These are phyloP conservation scores for Gryllus longicercus DNA, from an alignment of 2,888 invertebrate species.

Conservation along the genomic window DNA sequence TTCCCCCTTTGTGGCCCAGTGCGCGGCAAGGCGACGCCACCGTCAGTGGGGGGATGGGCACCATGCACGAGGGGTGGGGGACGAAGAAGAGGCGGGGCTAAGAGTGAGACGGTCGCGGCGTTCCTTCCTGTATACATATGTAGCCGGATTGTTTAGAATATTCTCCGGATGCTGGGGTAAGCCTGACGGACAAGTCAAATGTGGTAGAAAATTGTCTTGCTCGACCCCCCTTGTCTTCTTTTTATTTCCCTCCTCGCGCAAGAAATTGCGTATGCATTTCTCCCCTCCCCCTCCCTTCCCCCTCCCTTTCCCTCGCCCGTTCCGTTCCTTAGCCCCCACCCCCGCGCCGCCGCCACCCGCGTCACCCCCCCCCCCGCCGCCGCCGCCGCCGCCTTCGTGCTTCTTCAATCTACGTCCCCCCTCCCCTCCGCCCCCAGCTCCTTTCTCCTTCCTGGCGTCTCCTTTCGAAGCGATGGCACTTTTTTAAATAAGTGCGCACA, in stretches of 20 bases:
- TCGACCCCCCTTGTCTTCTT: constrained; percentile 38
- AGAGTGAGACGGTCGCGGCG: too few species aligned
- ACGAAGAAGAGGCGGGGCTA: too few species aligned
- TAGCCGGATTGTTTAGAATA: constrained; percentile 33
- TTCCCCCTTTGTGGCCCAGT: too few species aligned
- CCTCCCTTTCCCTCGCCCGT: background rate
- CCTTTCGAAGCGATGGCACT: background rate
- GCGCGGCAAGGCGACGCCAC: too few species aligned
- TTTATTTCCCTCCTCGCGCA: constrained; percentile 39
- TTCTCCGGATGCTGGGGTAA: constrained; percentile 27
- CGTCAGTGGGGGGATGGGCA: too few species aligned
- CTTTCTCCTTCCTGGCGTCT: background rate
- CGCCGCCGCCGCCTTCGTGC: background rate
- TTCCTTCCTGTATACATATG: constrained; percentile 12
- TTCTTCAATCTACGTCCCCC: constrained; percentile 27
- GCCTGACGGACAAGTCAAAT: constrained; percentile 44
- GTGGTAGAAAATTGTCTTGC: constrained; percentile 52
- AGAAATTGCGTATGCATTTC: constrained; percentile 49
- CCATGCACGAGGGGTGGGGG: too few species aligned
- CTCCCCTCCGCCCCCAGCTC: background rate
- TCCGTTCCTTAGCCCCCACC: background rate
- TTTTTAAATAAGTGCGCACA: constrained; percentile 17
- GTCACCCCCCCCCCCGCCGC: background rate
- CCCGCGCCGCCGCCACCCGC: background rate
- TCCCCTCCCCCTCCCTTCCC: too few species aligned